These are phyloP conservation scores for Pachymerium ferrugineum DNA, from an alignment of 2,888 invertebrate species.

Conservation along the genomic window DNA sequence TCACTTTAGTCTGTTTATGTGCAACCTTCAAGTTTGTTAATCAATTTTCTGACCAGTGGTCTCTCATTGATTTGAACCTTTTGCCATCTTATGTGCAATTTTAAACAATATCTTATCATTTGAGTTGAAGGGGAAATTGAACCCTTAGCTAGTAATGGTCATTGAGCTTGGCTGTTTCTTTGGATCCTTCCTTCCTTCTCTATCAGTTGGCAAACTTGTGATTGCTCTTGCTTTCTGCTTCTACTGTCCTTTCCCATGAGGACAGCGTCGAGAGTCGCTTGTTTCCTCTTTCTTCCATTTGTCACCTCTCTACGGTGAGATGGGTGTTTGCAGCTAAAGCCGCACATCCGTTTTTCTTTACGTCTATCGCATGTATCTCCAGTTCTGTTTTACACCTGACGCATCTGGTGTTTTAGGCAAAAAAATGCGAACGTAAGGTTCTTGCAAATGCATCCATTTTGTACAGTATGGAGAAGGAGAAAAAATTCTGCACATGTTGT, in stretches of 20 bases:
- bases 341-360: neutral
- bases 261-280: neutral
- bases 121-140: too few species aligned
- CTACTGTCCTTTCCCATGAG: neutral
- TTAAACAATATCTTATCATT: too few species aligned
- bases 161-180: neutral
- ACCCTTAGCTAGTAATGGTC: neutral
- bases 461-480: neutral
- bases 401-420: neutral
- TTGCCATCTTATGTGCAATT: too few species aligned
- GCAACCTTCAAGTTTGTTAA: too few species aligned
- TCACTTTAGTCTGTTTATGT: too few species aligned
- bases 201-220: slow-evolving; percentile 8
- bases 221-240: neutral
- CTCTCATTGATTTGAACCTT: too few species aligned
- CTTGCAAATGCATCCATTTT: neutral
- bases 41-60: too few species aligned
- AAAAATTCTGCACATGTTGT: neutral
- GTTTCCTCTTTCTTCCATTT: neutral
- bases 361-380: neutral
- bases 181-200: neutral
- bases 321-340: neutral
- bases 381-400: neutral
- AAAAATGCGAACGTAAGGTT: neutral
- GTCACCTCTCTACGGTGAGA: neutral